Conservation (phyloP, 2,888 invertebrate species). For the Chalcosyrphus nemorum region DNA sequence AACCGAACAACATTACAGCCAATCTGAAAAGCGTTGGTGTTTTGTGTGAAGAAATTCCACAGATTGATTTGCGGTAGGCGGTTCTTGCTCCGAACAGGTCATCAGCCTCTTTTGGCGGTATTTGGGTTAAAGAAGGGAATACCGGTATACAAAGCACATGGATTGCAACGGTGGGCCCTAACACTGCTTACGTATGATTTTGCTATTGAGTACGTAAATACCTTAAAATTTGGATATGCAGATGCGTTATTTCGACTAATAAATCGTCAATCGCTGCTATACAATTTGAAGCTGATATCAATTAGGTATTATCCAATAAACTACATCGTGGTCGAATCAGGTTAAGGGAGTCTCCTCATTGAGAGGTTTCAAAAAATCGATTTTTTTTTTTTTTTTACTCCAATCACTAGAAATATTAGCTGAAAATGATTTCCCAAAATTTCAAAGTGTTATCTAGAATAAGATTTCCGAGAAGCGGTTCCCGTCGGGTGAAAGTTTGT, state of each 20-base stretch:
- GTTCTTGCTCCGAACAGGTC: conserved; percentile 68
- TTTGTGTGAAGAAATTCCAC: conserved; percentile 57
- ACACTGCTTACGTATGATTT: neutral
- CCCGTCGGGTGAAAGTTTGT: too few relatives aligned
- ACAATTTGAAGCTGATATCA: conserved; percentile 6
- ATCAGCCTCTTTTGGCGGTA: conserved; percentile 74
- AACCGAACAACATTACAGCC: conserved; percentile 65
- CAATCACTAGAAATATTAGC: too few relatives aligned
- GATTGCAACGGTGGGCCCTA: conserved; percentile 52
- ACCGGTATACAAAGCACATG: neutral
- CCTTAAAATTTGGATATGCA: neutral
- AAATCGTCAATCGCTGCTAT: conserved; percentile 20
- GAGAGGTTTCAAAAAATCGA: too few relatives aligned
- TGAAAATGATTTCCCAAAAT: too few relatives aligned
- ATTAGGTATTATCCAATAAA: neutral
- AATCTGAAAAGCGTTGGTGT: conserved; percentile 74
- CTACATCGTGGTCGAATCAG: conserved; percentile 1
- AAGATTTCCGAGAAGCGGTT: too few relatives aligned
- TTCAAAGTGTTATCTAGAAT: too few relatives aligned
- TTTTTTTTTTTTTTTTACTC: too few relatives aligned
- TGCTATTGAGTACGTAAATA: neutral
- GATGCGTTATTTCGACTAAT: neutral
- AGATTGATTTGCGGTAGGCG: conserved; percentile 72
- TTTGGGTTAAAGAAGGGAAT: conserved; percentile 71
- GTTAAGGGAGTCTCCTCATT: conserved; percentile 2